Evolutionary conservation across 2,797 vertebrate species (phyloP), one percentile per base, ranked within the genome.

Genomic region (Erpetoichthys calabaricus): DNA sequence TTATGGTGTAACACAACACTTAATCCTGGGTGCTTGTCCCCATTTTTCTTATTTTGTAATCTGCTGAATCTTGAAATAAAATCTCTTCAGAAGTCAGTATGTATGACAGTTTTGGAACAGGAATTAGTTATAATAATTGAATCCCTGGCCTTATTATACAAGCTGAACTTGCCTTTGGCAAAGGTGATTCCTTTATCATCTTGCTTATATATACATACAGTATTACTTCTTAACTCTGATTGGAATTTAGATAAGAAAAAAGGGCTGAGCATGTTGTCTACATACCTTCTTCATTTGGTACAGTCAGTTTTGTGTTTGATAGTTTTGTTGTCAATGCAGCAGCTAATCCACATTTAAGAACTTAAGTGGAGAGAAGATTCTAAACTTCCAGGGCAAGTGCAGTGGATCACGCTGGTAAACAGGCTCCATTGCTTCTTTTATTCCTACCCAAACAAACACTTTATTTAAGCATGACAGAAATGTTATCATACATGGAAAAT

Each of bases 41-140:
- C 25, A 25, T 25, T 25, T 25, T 25, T 25, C 60, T 44, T 54
- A 55, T 61, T 59, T 57, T 56, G 47, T 59, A 62, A 61, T 61
- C 57, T 46, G 47, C 55, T 57, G 49, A 59, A 45, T 25, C 60
- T 45, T 62, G 62, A 56, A 59, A 62, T 56, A 43, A 53, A 45
- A 59, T 45, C 55, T 56, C 55, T 54, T 51, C 46, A 50, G 44
- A 61, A n/a, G 47, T 45, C 42, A 8, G 56, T 9, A 45, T 51
- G 49, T 45, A 10, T 58, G 10, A 65, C 50, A 44, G 56, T 52
- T 59, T 59, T 55, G 57, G 45, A 55, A 47, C 56, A 57, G 51
- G 56, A 54, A 51, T 51, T 57, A 53, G 50, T 57, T 42, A 44
- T 8, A 60, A 42, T 56, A 52, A 45, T 64, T 62, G 54, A 55